phyloP scores from a whole-genome alignment of 92 coral and sea anemone genomes.

The Isaurus tuberculatus region DNA sequence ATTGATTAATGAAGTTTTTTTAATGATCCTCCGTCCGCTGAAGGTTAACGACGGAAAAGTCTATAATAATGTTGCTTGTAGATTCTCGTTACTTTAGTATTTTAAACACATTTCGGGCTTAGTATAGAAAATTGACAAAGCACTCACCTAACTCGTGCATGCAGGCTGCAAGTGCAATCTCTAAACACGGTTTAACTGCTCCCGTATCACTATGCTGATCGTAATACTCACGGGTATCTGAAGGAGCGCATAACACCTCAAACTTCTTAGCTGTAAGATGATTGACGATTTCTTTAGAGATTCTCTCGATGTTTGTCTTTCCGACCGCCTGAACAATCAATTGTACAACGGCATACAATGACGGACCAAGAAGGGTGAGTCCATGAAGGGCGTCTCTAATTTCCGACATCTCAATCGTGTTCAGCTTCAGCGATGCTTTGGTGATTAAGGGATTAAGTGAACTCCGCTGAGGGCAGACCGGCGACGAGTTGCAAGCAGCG shows the following conservation, averaged over 20 bases:
- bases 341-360: background rate
- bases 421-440: background rate
- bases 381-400: conserved; percentile 5
- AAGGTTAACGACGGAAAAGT: no score
- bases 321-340: background rate
- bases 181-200: conserved; percentile 29
- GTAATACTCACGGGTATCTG: conserved; percentile 11
- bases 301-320: background rate
- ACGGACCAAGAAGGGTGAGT: conserved; percentile 1
- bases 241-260: background rate
- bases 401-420: background rate
- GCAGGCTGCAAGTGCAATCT: conserved; percentile 19
- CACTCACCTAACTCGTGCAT: background rate
- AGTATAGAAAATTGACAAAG: background rate
- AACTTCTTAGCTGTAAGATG: conserved; percentile 15
- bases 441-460: background rate
- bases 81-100: no score
- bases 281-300: background rate
- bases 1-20: no score
- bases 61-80: no score
- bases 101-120: background rate
- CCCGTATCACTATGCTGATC: conserved; percentile 21
- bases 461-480: background rate
- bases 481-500: conserved; percentile 19
- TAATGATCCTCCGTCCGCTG: no score